Evolutionary conservation across 1,140 invertebrate genomes (phyloP).

Genomic region (Euborellia annulipes): DNA sequence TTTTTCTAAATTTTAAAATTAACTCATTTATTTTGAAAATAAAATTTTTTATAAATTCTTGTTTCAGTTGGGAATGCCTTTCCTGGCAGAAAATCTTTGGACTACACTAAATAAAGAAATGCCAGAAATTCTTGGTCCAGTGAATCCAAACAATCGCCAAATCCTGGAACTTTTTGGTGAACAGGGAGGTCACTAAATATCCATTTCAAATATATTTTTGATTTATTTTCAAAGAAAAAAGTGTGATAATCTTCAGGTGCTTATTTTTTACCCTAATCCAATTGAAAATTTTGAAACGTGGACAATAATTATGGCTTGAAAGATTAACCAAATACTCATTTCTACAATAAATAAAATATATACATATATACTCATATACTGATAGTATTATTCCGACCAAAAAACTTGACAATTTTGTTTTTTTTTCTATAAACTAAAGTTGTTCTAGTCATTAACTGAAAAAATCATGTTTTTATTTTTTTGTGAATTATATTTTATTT

Average conservation of each 20-base stretch:
- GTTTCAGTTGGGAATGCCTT: conserved; percentile 19
- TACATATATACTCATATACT: too few species aligned
- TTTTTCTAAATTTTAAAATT: too few species aligned
- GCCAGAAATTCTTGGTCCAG: conserved; percentile 22
- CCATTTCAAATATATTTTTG: conserved; percentile 16
- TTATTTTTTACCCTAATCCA: conserved; percentile 43
- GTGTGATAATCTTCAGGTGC: conserved; percentile 23
- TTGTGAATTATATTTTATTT: conserved; percentile 9
- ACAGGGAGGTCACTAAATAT: conserved; percentile 21
- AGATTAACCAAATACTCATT: background rate
- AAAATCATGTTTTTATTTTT: conserved; percentile 6
- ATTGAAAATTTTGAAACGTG: conserved; percentile 47
- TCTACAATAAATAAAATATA: background rate
- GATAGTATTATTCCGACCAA: too few species aligned
- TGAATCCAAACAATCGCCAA: conserved; percentile 22
- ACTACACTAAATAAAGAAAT: conserved; percentile 18
- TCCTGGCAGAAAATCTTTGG: conserved; percentile 27
- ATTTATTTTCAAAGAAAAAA: too few species aligned
- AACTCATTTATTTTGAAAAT: background rate
- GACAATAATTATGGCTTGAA: too few species aligned
- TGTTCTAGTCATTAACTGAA: too few species aligned
- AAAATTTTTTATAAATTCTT: background rate
- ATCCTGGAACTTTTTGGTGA: conserved; percentile 18
- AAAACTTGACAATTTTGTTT: too few species aligned
- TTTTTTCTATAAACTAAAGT: too few species aligned